Evolutionary conservation across 1,140 invertebrate species (phyloP).

Genomic region (Bombus terrestris): DNA sequence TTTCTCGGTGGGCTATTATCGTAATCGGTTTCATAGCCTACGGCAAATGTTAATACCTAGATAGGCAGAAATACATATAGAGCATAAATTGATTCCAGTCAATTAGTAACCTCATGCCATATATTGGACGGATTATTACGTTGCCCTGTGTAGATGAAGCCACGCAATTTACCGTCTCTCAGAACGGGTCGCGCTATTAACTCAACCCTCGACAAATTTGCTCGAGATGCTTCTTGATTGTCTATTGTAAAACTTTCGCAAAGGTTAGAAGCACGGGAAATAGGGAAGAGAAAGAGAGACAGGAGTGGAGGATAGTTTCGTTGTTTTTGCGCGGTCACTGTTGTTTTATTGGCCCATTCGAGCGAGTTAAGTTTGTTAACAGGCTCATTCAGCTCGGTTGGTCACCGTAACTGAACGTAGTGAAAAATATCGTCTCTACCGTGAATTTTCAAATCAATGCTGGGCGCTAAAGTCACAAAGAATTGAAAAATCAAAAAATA

Average conservation of each 20-base stretch:
- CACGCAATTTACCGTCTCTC: constrained; percentile 23
- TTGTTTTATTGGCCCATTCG: neutral
- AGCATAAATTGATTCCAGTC: constrained; percentile 43
- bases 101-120: constrained; percentile 38
- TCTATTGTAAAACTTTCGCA: neutral
- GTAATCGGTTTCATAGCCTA: constrained; percentile 23
- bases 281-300: too few relatives aligned
- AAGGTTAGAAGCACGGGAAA: neutral
- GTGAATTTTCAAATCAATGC: neutral
- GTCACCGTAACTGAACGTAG: neutral
- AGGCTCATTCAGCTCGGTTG: neutral
- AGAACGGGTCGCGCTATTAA: constrained; percentile 11
- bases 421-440: neutral
- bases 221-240: neutral
- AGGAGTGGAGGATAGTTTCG: neutral
- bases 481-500: neutral
- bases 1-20: neutral
- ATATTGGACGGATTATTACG: constrained; percentile 37
- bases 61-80: constrained; percentile 31
- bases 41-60: constrained; percentile 40
- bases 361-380: constrained; percentile 11
- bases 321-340: constrained; percentile 3
- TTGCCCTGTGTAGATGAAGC: constrained; percentile 11
- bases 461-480: neutral
- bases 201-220: constrained; percentile 18